A percentile compares a stretch with the other conserved stretches of the same genome.
phyloP scores from a whole-genome alignment of 2,797 vertebrate species.

The Mormyrus proboscirostris region DNA sequence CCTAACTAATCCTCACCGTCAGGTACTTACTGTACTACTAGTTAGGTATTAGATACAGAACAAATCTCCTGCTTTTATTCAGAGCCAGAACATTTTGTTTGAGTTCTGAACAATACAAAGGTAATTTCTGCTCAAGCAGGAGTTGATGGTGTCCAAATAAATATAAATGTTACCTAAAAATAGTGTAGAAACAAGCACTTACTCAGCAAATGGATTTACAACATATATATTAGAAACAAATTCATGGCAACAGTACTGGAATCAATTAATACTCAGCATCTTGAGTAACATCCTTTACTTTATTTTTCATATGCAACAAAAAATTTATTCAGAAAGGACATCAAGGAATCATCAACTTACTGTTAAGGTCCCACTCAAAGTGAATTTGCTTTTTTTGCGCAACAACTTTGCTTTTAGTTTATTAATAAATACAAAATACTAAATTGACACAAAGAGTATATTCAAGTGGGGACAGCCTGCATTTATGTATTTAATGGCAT shows the following conservation, averaged over 20 bases:
- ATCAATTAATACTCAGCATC: background rate
- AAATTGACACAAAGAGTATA: background rate
- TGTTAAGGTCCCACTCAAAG: background rate
- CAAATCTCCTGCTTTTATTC: background rate
- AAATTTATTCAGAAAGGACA: background rate
- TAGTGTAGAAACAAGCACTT: background rate
- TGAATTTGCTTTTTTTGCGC: background rate
- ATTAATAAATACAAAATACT: background rate
- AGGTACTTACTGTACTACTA: background rate
- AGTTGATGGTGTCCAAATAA: background rate
- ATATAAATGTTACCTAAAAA: background rate
- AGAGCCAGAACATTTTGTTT: background rate
- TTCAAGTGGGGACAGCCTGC: background rate
- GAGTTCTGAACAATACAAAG: background rate
- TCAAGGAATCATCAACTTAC: background rate
- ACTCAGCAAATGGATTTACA: background rate
- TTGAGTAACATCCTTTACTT: background rate
- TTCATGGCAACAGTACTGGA: background rate
- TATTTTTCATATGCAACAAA: background rate
- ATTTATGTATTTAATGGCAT: background rate
- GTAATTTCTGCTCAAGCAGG: background rate
- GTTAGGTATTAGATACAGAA: background rate
- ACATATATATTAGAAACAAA: background rate
- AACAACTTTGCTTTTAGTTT: background rate
- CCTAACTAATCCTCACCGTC: background rate